Evolutionary conservation across 2,797 vertebrate genomes (phyloP).

Genomic region (Lycodopsis pacificus): DNA sequence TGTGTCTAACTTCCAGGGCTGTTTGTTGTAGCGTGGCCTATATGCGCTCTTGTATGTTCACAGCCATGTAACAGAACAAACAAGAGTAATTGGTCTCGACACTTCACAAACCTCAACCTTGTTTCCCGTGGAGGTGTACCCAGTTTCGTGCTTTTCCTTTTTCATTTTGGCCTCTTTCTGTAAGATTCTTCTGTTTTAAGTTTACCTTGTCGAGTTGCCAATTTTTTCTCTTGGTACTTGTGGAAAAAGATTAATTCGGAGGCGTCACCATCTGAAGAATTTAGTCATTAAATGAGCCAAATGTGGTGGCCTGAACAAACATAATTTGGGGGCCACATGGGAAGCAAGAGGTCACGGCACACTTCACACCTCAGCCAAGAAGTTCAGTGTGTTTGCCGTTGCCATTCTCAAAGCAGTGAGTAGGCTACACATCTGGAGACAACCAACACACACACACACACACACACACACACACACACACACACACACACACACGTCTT

Average conservation of each 20-base stretch:
- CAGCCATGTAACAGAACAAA: conserved; percentile 63
- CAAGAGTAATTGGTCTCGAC: conserved; percentile 45
- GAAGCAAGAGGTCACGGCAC: conserved; percentile 53
- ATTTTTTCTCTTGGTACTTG: not conserved
- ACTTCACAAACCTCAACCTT: conserved; percentile 27
- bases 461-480: not conserved
- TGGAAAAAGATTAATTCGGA: not conserved
- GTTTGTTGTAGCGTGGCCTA: conserved; percentile 30
- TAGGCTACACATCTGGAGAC: conserved; percentile 73
- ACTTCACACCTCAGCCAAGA: conserved; percentile 66
- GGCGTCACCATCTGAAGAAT: not conserved
- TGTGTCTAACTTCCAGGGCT: conserved; percentile 20
- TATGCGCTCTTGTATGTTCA: conserved; percentile 49
- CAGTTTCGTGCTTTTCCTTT: no score
- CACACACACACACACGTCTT: not conserved
- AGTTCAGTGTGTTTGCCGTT: conserved; percentile 63
- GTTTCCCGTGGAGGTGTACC: conserved; percentile 25
- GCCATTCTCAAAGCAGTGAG: conserved; percentile 45
- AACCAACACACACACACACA: conserved; percentile 7
- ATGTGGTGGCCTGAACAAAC: conserved; percentile 53
- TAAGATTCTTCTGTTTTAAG: not conserved
- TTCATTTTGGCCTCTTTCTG: not conserved
- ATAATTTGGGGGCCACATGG: conserved; percentile 57
- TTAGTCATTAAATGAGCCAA: conserved; percentile 30
- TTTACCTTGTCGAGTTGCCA: not conserved